phyloP scores from a whole-genome alignment of 2,888 invertebrate species.

The Plagodis pulveraria region DNA sequence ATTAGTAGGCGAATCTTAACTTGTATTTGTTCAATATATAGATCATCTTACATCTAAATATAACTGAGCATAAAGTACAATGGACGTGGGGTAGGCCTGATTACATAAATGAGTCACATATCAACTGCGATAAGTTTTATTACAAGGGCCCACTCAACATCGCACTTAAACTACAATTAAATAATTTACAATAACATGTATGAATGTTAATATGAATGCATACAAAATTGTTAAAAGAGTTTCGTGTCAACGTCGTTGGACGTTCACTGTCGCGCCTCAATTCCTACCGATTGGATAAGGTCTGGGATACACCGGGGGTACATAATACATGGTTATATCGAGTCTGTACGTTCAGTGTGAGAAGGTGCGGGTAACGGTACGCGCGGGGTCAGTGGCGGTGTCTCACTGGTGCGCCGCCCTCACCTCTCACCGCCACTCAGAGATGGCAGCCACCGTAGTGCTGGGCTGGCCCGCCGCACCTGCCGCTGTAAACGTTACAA shows the following conservation, averaged over 20 bases:
- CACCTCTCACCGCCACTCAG: constrained; percentile 86
- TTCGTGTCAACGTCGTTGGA: constrained; percentile 39
- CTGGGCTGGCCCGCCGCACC: constrained; percentile 83
- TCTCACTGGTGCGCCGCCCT: constrained; percentile 44
- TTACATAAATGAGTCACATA: constrained; percentile 44
- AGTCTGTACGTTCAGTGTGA: constrained; percentile 41
- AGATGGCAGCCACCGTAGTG: constrained; percentile 83
- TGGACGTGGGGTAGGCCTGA: constrained; percentile 60
- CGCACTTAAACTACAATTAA: constrained; percentile 64
- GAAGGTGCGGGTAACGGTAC: constrained; percentile 42
- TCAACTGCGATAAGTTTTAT: constrained; percentile 48
- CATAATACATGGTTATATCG: constrained; percentile 48
- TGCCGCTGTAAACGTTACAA: constrained; percentile 47
- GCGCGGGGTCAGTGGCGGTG: constrained; percentile 30
- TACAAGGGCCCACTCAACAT: constrained; percentile 56
- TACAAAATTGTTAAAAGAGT: constrained; percentile 58
- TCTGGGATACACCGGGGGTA: constrained; percentile 39
- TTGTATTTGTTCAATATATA: constrained; percentile 12
- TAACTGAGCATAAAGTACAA: constrained; percentile 82
- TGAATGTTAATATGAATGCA: constrained; percentile 73
- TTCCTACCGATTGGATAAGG: constrained; percentile 44
- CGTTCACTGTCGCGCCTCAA: constrained; percentile 46
- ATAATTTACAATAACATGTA: constrained; percentile 79
- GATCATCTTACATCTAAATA: constrained; percentile 66
- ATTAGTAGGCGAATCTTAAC: constrained; percentile 1